Evolutionary conservation across 2,888 invertebrate genomes (phyloP), one percentile per base, ranked within the genome.

Genomic region (Agriotes lineatus): DNA sequence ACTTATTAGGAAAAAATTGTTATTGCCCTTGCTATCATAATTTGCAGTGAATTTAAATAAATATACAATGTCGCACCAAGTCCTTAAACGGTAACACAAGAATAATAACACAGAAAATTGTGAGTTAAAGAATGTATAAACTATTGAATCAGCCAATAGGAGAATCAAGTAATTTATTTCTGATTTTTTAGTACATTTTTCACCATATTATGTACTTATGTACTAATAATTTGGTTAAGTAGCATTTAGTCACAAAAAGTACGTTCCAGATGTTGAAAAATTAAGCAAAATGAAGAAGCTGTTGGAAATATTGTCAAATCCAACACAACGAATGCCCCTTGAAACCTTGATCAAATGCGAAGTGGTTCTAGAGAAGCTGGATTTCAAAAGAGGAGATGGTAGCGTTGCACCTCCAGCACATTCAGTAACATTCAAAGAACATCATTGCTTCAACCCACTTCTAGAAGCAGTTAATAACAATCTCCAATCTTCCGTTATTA

Each of bases 201-300:
- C n/a, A n/a, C n/a, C n/a, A n/a, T n/a, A n/a, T n/a, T n/a, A n/a
- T n/a, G n/a, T n/a, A n/a, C n/a, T n/a, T n/a, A n/a, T n/a, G n/a
- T n/a, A n/a, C n/a, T n/a, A n/a, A n/a, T n/a, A n/a, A n/a, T n/a
- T n/a, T n/a, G n/a, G n/a, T 25, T 25, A 25, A 25, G 25, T 7
- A 25, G 7, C 25, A 3, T 7, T 25, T 3, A 25, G 25, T 25
- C 35, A 54, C 45, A 50, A 39, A n/a, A 33, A 56, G 56, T 60
- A 52, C 20, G 45, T 67, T 82, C 7, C 84, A 94, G 96, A 96
- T 83, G 91, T 93, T 61, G 96, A 96, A 79, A 96, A 96, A 81
- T 86, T 95, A 77, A 93, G 93, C 61, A 97, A 97, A 85, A 96
- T 98, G 96, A 97, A 96, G 84, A 96, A 96, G 77, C 86, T 98